phyloP scores from a whole-genome alignment of 2,797 vertebrate species.

The Danionella dracula region DNA sequence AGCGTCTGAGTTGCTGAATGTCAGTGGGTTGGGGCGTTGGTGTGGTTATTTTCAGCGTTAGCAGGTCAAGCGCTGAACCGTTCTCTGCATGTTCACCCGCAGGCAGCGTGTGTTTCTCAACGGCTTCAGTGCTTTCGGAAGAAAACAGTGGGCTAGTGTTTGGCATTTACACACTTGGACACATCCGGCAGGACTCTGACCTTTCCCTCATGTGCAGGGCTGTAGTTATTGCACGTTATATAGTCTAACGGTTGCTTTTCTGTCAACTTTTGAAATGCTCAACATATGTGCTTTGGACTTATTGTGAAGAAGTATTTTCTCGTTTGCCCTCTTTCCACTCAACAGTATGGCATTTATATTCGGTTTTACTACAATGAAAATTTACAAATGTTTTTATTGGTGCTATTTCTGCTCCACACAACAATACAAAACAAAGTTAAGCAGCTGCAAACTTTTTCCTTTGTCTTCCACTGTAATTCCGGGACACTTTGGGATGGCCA shows the following conservation, averaged over 20 bases:
- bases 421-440: too few relatives aligned
- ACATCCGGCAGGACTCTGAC: conserved; percentile 2
- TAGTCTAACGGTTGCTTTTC: conserved; percentile 10
- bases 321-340: too few relatives aligned
- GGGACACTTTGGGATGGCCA: too few relatives aligned
- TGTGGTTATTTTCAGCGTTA: conserved; percentile 33
- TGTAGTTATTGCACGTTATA: conserved; percentile 28
- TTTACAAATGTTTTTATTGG: too few relatives aligned
- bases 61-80: conserved; percentile 14
- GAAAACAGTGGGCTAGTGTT: conserved; percentile 18
- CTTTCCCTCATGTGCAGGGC: conserved; percentile 6
- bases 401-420: too few relatives aligned
- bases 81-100: conserved; percentile 3
- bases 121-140: conserved; percentile 20
- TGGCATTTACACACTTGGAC: conserved; percentile 23
- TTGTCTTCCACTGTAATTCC: too few relatives aligned
- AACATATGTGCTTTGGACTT: not conserved
- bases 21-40: not conserved
- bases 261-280: conserved; percentile 9
- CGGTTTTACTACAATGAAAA: too few relatives aligned
- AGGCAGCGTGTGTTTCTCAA: conserved; percentile 28
- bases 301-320: not conserved
- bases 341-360: too few relatives aligned
- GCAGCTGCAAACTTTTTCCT: too few relatives aligned
- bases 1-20: conserved; percentile 8